Percentiles rank a stretch among this genome's conserved stretches.
phyloP scores from a whole-genome alignment of 2,797 vertebrate genomes.

The Periparus ater region DNA sequence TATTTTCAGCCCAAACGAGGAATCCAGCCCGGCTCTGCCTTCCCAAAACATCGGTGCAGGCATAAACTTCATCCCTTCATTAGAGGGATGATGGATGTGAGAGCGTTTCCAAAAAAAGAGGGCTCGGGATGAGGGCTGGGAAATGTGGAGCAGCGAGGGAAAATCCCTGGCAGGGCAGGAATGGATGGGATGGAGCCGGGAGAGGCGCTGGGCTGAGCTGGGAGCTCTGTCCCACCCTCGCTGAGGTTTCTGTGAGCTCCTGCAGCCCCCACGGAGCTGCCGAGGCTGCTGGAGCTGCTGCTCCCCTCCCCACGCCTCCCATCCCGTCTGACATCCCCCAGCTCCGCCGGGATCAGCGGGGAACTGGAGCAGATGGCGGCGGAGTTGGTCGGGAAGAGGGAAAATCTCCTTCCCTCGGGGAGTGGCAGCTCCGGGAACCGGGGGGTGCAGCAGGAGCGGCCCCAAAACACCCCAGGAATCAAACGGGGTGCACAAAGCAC shows the following conservation, averaged over 20 bases:
- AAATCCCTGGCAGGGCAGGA: neutral
- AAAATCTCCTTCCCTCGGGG: neutral
- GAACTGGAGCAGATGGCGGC: conserved; percentile 31
- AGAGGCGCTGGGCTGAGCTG: neutral
- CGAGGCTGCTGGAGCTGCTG: neutral
- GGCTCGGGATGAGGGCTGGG: neutral
- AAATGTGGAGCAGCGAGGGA: neutral
- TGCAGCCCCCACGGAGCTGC: neutral
- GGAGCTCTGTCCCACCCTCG: neutral
- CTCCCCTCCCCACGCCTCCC: neutral
- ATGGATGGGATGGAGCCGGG: neutral
- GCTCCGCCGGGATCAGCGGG: neutral
- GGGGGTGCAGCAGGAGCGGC: neutral
- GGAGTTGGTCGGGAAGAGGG: neutral
- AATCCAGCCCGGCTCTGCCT: neutral
- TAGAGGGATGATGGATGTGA: neutral
- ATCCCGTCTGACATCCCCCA: neutral
- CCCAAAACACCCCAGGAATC: neutral
- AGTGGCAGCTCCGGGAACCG: neutral
- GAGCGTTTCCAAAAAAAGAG: neutral
- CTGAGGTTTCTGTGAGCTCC: neutral
- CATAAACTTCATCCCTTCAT: neutral
- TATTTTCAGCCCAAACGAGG: conserved; percentile 24
- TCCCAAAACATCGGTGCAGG: neutral
- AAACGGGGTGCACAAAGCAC: neutral